These are phyloP conservation scores for Fundulus diaphanus DNA, from an alignment of 2,797 vertebrate species.

Conservation along the genomic window DNA sequence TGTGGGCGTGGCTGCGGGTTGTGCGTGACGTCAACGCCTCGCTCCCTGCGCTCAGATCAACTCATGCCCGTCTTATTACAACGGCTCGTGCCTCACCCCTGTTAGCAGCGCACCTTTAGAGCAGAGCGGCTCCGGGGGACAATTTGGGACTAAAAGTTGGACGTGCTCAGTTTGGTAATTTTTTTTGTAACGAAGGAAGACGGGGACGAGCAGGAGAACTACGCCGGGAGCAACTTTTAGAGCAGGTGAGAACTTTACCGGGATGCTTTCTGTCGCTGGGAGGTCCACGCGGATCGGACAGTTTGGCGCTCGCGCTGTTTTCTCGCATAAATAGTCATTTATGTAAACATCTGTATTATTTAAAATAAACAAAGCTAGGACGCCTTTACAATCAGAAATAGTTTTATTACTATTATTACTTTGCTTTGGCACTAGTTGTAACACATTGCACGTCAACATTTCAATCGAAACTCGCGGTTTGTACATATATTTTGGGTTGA, in stretches of 20 bases:
- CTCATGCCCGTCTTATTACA: slow-evolving; percentile 22
- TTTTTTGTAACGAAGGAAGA: not conserved
- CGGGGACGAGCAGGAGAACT: not conserved
- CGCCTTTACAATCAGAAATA: not conserved
- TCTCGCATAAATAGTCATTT: not conserved
- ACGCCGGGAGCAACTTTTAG: not conserved
- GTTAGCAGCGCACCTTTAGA: not conserved
- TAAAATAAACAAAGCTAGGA: too few species aligned
- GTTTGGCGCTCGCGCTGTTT: not conserved
- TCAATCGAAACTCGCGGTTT: not conserved
- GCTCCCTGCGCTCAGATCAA: slow-evolving; percentile 12
- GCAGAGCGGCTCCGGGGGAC: not conserved
- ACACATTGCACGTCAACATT: not conserved
- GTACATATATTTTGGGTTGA: not conserved
- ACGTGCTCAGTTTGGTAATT: too few species aligned
- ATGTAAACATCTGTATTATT: too few species aligned
- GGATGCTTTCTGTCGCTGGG: not conserved
- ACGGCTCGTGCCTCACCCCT: slow-evolving; percentile 26
- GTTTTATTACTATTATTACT: too few species aligned
- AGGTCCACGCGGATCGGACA: slow-evolving; percentile 9
- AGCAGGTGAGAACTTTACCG: slow-evolving; percentile 30
- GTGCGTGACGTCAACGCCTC: slow-evolving; percentile 53
- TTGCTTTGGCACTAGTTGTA: not conserved
- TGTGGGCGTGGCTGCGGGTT: slow-evolving; percentile 17
- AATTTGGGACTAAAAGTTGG: not conserved